Evolutionary conservation across 1,140 invertebrate species (phyloP).

Genomic region (Tachypleus tridentatus): DNA sequence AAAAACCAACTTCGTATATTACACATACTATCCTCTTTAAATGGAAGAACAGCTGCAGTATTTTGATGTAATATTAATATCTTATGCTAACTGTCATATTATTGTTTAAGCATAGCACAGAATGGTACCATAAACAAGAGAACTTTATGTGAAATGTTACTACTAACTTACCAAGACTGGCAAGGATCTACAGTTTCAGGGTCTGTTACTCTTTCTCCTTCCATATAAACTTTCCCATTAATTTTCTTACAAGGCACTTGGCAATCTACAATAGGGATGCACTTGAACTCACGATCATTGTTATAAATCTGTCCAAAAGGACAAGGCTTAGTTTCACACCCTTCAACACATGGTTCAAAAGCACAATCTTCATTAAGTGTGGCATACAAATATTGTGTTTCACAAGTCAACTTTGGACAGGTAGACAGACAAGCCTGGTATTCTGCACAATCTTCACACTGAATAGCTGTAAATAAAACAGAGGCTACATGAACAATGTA

Average conservation of each 20-base stretch:
- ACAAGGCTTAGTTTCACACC: slow-evolving; percentile 58
- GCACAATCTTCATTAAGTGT: slow-evolving; percentile 45
- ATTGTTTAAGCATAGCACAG: too few relatives aligned
- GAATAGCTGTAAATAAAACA: slow-evolving; percentile 50
- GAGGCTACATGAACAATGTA: slow-evolving; percentile 3
- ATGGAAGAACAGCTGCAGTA: too few relatives aligned
- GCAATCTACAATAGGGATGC: slow-evolving; percentile 55
- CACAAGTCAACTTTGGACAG: slow-evolving; percentile 66
- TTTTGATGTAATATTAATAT: too few relatives aligned
- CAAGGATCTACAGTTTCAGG: slow-evolving; percentile 51
- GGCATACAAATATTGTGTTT: slow-evolving; percentile 41
- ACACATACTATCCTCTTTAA: too few relatives aligned
- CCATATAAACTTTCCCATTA: slow-evolving; percentile 13
- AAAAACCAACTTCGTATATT: too few relatives aligned
- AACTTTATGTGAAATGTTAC: too few relatives aligned
- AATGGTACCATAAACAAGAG: too few relatives aligned
- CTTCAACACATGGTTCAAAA: slow-evolving; percentile 63
- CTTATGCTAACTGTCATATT: too few relatives aligned
- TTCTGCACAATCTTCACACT: slow-evolving; percentile 66
- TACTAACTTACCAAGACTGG: slow-evolving; percentile 49
- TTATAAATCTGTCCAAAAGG: slow-evolving; percentile 51
- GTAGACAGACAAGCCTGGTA: slow-evolving; percentile 68
- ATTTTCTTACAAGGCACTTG: slow-evolving; percentile 44
- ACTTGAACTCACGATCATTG: slow-evolving; percentile 53
- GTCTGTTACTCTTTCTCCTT: slow-evolving; percentile 19